These are phyloP conservation scores for Pterocles orientalis DNA, from an alignment of 2,113 vertebrate genomes.

Conservation along the genomic window DNA sequence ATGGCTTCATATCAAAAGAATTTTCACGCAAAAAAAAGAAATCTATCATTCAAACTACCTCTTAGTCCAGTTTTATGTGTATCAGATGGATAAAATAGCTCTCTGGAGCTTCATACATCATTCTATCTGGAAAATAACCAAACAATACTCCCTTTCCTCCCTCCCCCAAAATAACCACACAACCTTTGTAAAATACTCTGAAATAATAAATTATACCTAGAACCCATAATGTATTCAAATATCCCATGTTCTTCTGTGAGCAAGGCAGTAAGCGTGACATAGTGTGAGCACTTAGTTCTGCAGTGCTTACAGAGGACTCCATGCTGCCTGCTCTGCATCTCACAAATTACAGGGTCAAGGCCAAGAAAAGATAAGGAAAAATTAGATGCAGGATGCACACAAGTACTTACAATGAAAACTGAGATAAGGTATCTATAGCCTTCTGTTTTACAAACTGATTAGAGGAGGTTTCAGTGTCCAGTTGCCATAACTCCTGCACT, in stretches of 20 bases:
- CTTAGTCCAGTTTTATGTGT: not conserved
- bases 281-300: not conserved
- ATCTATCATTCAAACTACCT: not conserved
- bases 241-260: not conserved
- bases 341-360: not conserved
- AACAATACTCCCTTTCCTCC: not conserved
- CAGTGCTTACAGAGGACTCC: not conserved
- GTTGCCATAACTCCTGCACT: not conserved
- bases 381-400: not conserved
- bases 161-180: not conserved
- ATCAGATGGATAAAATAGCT: not conserved
- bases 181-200: not conserved
- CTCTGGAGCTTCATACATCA: not conserved
- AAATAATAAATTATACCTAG: not conserved
- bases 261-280: rapidly evolving
- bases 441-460: not conserved
- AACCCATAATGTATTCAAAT: not conserved
- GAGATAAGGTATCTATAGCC: not conserved
- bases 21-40: not conserved
- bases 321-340: not conserved
- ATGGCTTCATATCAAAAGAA: not conserved
- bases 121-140: not conserved
- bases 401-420: not conserved
- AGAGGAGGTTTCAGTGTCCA: not conserved
- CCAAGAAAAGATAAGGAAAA: not conserved